Base-by-base conservation (phyloP, 2,888 invertebrate species). In the Neoitamus cyanurus region DNA sequence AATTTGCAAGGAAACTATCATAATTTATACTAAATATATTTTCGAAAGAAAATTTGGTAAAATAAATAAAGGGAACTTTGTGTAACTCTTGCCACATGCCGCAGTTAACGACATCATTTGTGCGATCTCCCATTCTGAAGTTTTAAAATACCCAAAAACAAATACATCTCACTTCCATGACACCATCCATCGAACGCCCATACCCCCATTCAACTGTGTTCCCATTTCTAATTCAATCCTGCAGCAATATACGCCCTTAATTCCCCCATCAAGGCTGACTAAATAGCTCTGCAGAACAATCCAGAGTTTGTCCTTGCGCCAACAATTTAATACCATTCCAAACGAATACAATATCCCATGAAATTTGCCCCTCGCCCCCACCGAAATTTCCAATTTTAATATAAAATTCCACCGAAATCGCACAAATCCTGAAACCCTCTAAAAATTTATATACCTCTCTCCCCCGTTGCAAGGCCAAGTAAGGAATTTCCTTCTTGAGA, bases 401-500 rank as follows among this genome's bases (percentile, higher is more conserved):
- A 80, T 68, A 30, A 68, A 80, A 80, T 80, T 80, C 80, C 80
- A 31, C 31, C 58, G 42, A 68, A 37, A 80, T 80, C 80, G 31
- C 80, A 80, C 80, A 80, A 80, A 80, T 80, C 58, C 58, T 80
- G 58, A 15, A 80, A 80, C 80, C 80, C 80, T 80, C 80, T 48
- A 28, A 58, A 48, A 31, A 30, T 58, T 37, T 80, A 31, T 58
- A 34, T 13, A 6, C n/a, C 13, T 73, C 1, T 4, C 25, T 0
- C 20, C 9, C n/a, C 30, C 5, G 6, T 72, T 72, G 72, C 34
- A 15, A 15, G 72, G 25, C 58, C 25, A 75, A 37, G 36, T 25
- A 37, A 36, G 37, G n/a, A 75, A 75, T 20, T 75, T 7, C 37
- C 58, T 9, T 58, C 11, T 25, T 58, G 25, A 25, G 58, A 58